These are phyloP conservation scores for Lepidocyrtinus sp. DNA, from an alignment of 2,888 invertebrate genomes.

Conservation along the genomic window DNA sequence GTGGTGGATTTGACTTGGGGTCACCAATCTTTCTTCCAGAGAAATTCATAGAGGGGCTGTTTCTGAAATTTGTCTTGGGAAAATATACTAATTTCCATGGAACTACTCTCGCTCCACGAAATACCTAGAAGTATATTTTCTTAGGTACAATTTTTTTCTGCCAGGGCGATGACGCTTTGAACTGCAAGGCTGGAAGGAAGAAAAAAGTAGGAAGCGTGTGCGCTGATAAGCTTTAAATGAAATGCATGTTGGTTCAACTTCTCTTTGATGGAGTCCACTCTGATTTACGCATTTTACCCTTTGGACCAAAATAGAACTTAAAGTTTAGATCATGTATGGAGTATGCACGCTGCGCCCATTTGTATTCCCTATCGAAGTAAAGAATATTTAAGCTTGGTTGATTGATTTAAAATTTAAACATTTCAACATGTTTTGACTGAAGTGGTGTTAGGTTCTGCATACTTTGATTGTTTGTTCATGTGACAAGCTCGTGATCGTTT, in stretches of 20 bases:
- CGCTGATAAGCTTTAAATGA: not conserved
- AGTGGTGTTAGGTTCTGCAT: not conserved
- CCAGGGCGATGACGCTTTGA: slow-evolving; percentile 46
- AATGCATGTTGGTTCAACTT: not conserved
- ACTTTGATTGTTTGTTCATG: slow-evolving; percentile 21
- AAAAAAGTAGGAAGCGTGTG: not conserved
- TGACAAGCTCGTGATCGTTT: slow-evolving; percentile 7
- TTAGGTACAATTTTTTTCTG: slow-evolving; percentile 17
- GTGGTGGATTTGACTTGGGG: too few species aligned
- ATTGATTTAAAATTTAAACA: not conserved
- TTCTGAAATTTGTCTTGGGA: not conserved
- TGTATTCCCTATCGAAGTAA: not conserved
- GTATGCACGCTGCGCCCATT: not conserved
- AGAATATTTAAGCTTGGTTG: slow-evolving; percentile 2
- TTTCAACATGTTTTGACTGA: slow-evolving; percentile 2
- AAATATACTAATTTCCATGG: not conserved
- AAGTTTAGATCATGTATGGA: not conserved
- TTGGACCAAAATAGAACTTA: slow-evolving; percentile 1
- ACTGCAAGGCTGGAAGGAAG: slow-evolving; percentile 9
- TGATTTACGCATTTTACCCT: slow-evolving; percentile 14
- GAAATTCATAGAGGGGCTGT: too few species aligned
- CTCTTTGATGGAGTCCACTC: too few species aligned
- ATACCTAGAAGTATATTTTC: not conserved
- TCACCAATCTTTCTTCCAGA: too few species aligned
- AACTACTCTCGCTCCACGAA: not conserved